Percentiles rank a stretch among this genome's conserved stretches.
phyloP scores from a whole-genome alignment of 92 coral and sea anemone species.

The Paramuricea clavata region DNA sequence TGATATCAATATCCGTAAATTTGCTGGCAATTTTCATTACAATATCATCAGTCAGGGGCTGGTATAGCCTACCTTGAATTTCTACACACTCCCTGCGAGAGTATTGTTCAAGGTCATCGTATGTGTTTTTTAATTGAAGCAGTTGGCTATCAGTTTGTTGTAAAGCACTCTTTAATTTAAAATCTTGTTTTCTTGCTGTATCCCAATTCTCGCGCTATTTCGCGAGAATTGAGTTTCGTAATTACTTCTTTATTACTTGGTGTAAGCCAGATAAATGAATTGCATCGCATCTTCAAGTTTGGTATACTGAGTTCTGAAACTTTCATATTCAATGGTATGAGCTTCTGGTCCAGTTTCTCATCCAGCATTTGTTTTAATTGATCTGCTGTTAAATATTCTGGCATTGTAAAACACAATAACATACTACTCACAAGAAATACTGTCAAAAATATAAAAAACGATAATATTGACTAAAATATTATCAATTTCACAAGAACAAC shows the following conservation, averaged over 20 bases:
- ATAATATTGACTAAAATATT: too few species aligned
- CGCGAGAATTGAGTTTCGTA: neutral
- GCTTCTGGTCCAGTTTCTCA: too few species aligned
- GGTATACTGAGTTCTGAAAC: neutral
- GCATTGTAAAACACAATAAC: too few species aligned
- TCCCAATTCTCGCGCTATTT: neutral
- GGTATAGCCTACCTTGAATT: neutral
- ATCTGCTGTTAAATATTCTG: too few species aligned
- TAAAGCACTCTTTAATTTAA: neutral
- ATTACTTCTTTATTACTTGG: neutral
- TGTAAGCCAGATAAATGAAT: neutral
- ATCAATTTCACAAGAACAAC: too few species aligned
- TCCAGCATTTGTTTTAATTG: too few species aligned
- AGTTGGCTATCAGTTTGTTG: neutral
- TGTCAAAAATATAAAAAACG: too few species aligned
- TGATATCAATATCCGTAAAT: neutral
- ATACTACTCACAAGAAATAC: too few species aligned
- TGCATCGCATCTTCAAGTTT: neutral
- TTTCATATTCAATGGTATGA: too few species aligned
- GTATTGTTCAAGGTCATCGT: neutral
- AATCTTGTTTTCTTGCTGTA: neutral
- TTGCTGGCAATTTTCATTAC: neutral
- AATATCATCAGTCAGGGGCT: neutral
- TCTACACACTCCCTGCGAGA: neutral
- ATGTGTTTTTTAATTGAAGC: neutral